These are phyloP conservation scores for Drosophila leontia DNA, from an alignment of 1,140 invertebrate genomes.

Conservation along the genomic window DNA sequence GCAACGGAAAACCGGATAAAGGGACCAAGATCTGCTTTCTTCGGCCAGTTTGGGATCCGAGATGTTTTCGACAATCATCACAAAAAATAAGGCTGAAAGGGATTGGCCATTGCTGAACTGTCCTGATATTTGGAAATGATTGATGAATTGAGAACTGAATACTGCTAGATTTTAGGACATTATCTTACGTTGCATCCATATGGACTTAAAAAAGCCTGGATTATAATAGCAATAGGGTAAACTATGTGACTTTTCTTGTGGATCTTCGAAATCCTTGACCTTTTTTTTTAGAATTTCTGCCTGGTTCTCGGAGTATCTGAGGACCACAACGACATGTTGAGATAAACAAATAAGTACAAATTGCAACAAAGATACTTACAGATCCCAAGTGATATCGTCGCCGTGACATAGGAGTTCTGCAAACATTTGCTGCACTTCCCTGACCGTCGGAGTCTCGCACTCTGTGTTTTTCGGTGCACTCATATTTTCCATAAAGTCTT, in stretches of 20 bases:
- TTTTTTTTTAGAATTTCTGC: neutral
- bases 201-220: neutral
- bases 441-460: neutral
- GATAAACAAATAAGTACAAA: neutral
- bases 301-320: conserved; percentile 2
- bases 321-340: neutral
- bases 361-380: neutral
- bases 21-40: conserved; percentile 10
- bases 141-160: neutral
- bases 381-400: conserved; percentile 32
- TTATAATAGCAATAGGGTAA: fast-evolving
- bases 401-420: conserved; percentile 24
- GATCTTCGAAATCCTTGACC: neutral
- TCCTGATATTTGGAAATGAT: neutral
- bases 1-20: conserved; percentile 24
- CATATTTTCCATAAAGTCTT: neutral
- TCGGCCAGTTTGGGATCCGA: conserved; percentile 1
- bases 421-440: conserved; percentile 34
- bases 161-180: no score
- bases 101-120: conserved; percentile 18
- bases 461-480: neutral
- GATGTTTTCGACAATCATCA: conserved; percentile 13
- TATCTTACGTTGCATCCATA: conserved; percentile 9
- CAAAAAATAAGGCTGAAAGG: conserved; percentile 22
- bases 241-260: fast-evolving